A percentile compares a stretch with the other conserved stretches of the same genome.
These are phyloP conservation scores for Macrotis lagotis DNA, from an alignment of 2,113 vertebrate species.

Conservation along the genomic window DNA sequence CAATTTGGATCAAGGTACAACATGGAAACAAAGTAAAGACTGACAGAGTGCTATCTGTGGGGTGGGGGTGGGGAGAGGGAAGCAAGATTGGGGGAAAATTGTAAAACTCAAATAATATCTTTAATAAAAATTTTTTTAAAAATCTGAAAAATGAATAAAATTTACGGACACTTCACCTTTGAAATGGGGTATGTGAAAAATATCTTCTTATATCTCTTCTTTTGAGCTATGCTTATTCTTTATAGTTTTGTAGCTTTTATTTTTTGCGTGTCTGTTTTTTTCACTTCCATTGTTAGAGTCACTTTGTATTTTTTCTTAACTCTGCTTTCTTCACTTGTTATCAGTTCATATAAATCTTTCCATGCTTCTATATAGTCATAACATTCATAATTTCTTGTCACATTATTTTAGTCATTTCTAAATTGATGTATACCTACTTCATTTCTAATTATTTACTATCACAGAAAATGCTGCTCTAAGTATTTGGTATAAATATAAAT, in stretches of 20 bases:
- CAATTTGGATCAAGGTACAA: too few species aligned
- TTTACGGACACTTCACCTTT: background rate
- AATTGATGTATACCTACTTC: background rate
- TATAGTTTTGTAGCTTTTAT: background rate
- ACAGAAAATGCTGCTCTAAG: background rate
- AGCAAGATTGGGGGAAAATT: too few species aligned
- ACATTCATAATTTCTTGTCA: background rate
- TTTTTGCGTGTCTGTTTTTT: too few species aligned
- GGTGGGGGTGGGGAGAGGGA: too few species aligned
- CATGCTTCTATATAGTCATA: background rate
- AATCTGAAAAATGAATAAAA: background rate
- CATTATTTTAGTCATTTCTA: background rate
- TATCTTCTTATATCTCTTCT: background rate
- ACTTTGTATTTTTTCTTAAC: background rate
- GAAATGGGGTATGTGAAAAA: background rate
- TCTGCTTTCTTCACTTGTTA: background rate
- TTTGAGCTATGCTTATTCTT: background rate
- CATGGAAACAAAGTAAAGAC: too few species aligned
- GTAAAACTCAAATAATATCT: too few species aligned
- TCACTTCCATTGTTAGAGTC: too few species aligned
- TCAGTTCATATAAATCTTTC: background rate
- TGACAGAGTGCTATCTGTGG: too few species aligned
- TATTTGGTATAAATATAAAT: background rate
- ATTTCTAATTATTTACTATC: background rate
- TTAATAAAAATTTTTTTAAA: too few species aligned